Percentiles rank a stretch among this genome's conserved stretches.
phyloP scores from a whole-genome alignment of 2,888 invertebrate species.

The Encarsia formosa region DNA sequence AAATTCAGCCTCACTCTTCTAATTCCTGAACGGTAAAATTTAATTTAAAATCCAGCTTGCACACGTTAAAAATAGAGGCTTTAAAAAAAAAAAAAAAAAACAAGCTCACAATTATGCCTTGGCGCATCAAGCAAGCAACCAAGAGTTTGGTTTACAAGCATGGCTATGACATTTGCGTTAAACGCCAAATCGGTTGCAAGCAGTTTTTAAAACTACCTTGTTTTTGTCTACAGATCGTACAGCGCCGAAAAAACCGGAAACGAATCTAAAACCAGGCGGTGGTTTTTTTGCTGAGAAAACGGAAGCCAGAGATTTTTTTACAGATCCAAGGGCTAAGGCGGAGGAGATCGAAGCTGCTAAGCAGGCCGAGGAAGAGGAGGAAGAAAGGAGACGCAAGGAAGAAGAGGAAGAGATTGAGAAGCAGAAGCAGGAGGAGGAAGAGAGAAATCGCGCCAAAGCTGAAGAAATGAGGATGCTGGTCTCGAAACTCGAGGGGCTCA shows the following conservation, averaged over 20 bases:
- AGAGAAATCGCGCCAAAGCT: constrained; percentile 32
- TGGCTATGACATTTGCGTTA: too few relatives aligned
- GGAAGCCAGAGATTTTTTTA: constrained; percentile 30
- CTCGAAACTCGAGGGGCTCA: constrained; percentile 43
- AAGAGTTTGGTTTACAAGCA: too few relatives aligned
- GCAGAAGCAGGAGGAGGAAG: constrained; percentile 28
- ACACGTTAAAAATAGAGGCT: too few relatives aligned
- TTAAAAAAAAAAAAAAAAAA: too few relatives aligned
- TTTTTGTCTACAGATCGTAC: constrained; percentile 34
- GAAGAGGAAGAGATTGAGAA: constrained; percentile 6
- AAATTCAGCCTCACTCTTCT: too few relatives aligned
- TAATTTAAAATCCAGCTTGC: too few relatives aligned
- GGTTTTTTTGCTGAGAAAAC: constrained; percentile 29
- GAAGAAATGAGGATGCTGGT: constrained; percentile 43
- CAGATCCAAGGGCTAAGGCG: constrained; percentile 31
- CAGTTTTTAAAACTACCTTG: too few relatives aligned
- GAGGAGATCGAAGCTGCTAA: constrained; percentile 25
- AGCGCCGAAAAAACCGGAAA: constrained; percentile 36
- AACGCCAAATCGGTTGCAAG: too few relatives aligned
- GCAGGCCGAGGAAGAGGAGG: constrained; percentile 7
- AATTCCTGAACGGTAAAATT: too few relatives aligned
- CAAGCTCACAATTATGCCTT: too few relatives aligned
- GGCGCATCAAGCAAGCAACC: too few relatives aligned
- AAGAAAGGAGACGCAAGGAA: constrained; percentile 17
- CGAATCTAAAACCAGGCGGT: constrained; percentile 37